Evolutionary conservation across 2,113 vertebrate genomes (phyloP).

Genomic region (Bostrychus sinensis): DNA sequence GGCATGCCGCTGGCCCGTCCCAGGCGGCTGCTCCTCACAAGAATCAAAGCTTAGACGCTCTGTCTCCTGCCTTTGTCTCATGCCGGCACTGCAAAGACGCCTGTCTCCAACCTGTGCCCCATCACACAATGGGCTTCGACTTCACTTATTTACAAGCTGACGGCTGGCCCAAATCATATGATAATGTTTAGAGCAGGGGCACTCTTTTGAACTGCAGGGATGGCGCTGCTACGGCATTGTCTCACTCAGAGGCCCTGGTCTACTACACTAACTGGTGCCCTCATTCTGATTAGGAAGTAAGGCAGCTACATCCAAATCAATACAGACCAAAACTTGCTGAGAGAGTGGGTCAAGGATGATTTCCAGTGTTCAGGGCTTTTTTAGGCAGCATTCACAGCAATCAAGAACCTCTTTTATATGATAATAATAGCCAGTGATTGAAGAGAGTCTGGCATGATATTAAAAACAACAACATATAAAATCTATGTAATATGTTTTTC

Average conservation of each 20-base stretch:
- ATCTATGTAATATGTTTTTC: too few species aligned
- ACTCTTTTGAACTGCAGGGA: slow-evolving; percentile 68
- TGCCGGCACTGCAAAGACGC: slow-evolving; percentile 76
- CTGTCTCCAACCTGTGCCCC: slow-evolving; percentile 80
- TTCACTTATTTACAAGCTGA: slow-evolving; percentile 82
- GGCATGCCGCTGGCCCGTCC: slow-evolving; percentile 69
- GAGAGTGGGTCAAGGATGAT: too few species aligned
- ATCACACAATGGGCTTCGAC: slow-evolving; percentile 77
- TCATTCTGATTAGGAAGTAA: neutral
- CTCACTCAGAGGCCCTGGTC: slow-evolving; percentile 27
- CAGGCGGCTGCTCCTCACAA: slow-evolving; percentile 71
- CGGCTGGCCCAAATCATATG: slow-evolving; percentile 74
- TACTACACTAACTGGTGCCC: neutral
- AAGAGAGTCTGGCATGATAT: too few species aligned
- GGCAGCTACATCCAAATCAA: neutral
- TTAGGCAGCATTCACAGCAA: too few species aligned
- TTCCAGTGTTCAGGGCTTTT: too few species aligned
- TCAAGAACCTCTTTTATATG: too few species aligned
- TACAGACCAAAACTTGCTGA: too few species aligned
- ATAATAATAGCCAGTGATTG: too few species aligned
- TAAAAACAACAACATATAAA: too few species aligned
- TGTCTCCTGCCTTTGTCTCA: slow-evolving; percentile 82
- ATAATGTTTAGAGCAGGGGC: slow-evolving; percentile 70
- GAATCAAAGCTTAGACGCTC: slow-evolving; percentile 83
- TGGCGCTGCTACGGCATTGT: slow-evolving; percentile 48